Conservation (phyloP, 2,113 vertebrate genomes). For the Amblyornis subalaris region DNA sequence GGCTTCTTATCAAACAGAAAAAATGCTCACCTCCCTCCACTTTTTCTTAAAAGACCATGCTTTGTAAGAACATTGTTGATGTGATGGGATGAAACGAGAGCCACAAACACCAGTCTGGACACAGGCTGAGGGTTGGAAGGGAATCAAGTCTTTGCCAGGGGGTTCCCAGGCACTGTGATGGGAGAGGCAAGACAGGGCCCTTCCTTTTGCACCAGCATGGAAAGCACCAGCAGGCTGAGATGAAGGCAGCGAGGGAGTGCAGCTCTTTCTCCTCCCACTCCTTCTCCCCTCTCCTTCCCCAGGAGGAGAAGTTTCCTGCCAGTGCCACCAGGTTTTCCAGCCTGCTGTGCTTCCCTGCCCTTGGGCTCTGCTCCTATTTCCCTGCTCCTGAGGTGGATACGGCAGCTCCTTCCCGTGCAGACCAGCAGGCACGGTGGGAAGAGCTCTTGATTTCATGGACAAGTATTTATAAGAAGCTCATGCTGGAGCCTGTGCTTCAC, state of each 20-base stretch:
- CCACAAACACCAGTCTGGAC: not conserved
- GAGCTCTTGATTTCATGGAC: not conserved
- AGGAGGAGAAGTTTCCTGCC: not conserved
- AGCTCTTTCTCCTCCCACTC: not conserved
- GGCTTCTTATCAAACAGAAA: not conserved
- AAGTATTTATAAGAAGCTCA: not conserved
- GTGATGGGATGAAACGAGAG: not conserved
- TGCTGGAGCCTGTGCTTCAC: not conserved
- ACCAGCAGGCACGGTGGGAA: fast-evolving
- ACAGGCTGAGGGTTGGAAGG: fast-evolving
- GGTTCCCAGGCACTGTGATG: not conserved
- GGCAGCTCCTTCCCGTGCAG: not conserved
- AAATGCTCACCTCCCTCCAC: not conserved
- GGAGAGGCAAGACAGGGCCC: not conserved
- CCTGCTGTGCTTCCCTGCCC: not conserved
- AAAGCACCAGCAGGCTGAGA: not conserved
- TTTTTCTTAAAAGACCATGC: not conserved
- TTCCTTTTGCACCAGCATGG: fast-evolving
- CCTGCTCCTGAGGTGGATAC: fast-evolving
- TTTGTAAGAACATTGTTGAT: not conserved
- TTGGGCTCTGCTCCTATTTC: not conserved
- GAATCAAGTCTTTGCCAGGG: not conserved
- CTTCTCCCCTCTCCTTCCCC: not conserved
- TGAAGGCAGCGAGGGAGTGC: not conserved
- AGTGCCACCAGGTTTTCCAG: not conserved